phyloP scores from a whole-genome alignment of 2,797 vertebrate genomes.

The Lithobates sylvaticus region DNA sequence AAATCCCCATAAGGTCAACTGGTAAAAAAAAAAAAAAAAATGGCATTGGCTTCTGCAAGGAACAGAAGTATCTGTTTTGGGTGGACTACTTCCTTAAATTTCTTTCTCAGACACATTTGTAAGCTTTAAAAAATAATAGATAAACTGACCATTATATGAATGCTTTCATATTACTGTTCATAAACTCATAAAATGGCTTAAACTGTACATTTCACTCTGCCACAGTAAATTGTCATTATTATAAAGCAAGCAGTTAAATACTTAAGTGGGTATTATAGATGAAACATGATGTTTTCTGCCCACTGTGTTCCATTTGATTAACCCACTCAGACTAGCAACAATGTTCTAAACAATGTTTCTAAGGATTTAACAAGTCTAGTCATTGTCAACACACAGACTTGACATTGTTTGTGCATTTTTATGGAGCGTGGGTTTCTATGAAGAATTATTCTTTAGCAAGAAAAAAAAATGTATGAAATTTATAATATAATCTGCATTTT shows the following conservation, averaged over 20 bases:
- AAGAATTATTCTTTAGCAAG: neutral
- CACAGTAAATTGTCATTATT: slow-evolving; percentile 5
- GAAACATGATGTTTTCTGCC: slow-evolving; percentile 27
- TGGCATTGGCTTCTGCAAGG: too few relatives aligned
- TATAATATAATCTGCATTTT: slow-evolving; percentile 25
- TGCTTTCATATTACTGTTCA: neutral
- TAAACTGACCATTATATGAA: neutral
- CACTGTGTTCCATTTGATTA: slow-evolving; percentile 51
- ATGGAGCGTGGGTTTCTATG: slow-evolving; percentile 34
- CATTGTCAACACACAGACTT: slow-evolving; percentile 50
- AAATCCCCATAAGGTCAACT: neutral
- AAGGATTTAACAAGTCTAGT: slow-evolving; percentile 33
- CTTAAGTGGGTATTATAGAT: slow-evolving; percentile 46
- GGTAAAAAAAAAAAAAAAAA: too few relatives aligned
- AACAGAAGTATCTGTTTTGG: too few relatives aligned
- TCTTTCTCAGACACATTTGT: too few relatives aligned
- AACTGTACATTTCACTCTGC: neutral
- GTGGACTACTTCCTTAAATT: too few relatives aligned
- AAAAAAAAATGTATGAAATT: slow-evolving; percentile 3
- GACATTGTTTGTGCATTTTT: slow-evolving; percentile 28
- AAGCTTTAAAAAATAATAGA: too few relatives aligned
- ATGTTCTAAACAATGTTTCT: slow-evolving; percentile 37
- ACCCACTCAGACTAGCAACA: slow-evolving; percentile 46
- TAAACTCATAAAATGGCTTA: neutral
- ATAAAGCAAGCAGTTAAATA: slow-evolving; percentile 9